A percentile compares a stretch with the other conserved stretches of the same genome.
Conservation (phyloP, 2,797 vertebrate genomes). For the Knipowitschia caucasica region DNA sequence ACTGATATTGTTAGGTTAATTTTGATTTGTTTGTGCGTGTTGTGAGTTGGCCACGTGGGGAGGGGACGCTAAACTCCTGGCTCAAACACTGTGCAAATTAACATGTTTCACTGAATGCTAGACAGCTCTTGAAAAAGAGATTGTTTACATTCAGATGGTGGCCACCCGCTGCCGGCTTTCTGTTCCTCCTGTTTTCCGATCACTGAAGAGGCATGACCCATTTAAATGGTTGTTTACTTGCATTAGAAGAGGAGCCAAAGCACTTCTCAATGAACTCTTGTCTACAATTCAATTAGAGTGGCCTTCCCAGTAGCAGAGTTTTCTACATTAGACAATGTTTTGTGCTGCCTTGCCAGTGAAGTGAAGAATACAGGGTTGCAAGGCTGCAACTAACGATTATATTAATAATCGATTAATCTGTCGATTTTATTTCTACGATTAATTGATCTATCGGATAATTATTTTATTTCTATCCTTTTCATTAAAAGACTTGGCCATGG, state of each 20-base stretch:
- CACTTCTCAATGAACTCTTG: constrained; percentile 83
- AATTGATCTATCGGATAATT: no score
- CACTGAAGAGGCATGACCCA: constrained; percentile 78
- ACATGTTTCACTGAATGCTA: constrained; percentile 77
- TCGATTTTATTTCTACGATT: not conserved
- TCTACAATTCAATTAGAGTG: constrained; percentile 86
- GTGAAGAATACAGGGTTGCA: constrained; percentile 20
- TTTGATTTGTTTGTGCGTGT: constrained; percentile 32
- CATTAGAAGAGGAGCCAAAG: constrained; percentile 78
- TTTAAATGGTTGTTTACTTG: constrained; percentile 86
- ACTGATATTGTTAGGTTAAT: constrained; percentile 24
- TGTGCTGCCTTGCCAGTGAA: constrained; percentile 32
- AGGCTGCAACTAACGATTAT: no score
- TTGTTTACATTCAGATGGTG: constrained; percentile 76
- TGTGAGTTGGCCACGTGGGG: constrained; percentile 25
- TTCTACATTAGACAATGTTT: constrained; percentile 57
- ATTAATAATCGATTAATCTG: no score
- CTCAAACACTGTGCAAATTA: constrained; percentile 69
- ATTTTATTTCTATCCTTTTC: no score
- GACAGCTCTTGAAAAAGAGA: constrained; percentile 76
- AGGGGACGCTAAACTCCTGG: constrained; percentile 36
- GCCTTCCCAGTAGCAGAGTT: constrained; percentile 68
- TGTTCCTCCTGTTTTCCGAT: constrained; percentile 71
- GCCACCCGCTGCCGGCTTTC: constrained; percentile 71
- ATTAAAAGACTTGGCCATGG: no score